Evolutionary conservation across 1,140 invertebrate genomes (phyloP).

Genomic region (Pseudobourletiella spinata): DNA sequence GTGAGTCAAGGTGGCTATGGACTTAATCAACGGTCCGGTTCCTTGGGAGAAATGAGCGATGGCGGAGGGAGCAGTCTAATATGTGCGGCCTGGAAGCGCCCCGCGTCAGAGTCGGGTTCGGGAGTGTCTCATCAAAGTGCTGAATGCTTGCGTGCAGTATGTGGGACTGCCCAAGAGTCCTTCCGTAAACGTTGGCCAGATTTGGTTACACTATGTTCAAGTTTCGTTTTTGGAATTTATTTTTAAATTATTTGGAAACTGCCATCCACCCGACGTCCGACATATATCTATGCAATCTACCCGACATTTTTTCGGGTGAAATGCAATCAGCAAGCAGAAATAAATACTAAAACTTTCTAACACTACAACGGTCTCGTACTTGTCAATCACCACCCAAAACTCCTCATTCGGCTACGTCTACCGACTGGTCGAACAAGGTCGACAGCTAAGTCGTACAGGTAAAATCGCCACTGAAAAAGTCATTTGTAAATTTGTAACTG

Average conservation of each 20-base stretch:
- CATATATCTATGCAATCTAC: too few relatives aligned
- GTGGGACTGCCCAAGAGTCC: conserved; percentile 94
- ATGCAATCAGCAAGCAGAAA: too few relatives aligned
- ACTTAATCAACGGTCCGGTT: conserved; percentile 65
- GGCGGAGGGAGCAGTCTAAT: conserved; percentile 63
- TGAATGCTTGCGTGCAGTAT: conserved; percentile 92
- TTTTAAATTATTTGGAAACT: neutral
- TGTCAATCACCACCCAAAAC: too few relatives aligned
- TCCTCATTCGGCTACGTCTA: too few relatives aligned
- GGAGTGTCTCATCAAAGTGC: conserved; percentile 86
- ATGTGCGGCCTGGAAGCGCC: conserved; percentile 72
- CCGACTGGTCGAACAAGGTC: too few relatives aligned
- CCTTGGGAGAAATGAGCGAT: conserved; percentile 43
- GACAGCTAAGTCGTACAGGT: too few relatives aligned
- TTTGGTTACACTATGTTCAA: neutral
- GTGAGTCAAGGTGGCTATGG: conserved; percentile 16
- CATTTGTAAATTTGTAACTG: too few relatives aligned
- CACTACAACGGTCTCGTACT: too few relatives aligned
- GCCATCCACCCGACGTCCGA: too few relatives aligned
- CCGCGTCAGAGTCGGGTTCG: conserved; percentile 75
- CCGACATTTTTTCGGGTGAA: too few relatives aligned
- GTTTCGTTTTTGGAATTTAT: neutral
- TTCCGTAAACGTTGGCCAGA: conserved; percentile 60
- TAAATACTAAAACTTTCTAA: too few relatives aligned
- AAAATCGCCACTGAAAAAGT: too few relatives aligned